Evolutionary conservation across 1,140 invertebrate genomes (phyloP), one percentile per base, ranked within the genome.

Genomic region (Drosophila bipectinata): DNA sequence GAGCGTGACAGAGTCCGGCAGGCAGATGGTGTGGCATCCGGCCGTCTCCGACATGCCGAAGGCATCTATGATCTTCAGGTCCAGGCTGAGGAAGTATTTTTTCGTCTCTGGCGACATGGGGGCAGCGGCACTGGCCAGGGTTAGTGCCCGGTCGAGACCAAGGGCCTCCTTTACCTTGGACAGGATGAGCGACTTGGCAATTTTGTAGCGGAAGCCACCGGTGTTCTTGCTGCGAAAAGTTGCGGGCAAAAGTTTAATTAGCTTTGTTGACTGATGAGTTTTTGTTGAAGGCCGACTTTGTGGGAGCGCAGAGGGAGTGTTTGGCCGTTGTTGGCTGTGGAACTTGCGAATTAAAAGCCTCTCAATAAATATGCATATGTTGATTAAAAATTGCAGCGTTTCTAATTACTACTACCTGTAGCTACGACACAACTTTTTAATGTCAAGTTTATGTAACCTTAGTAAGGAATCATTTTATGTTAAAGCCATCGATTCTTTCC

Each of bases 21-120:
- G 77, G 41, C 93, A 94, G 26, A 96, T 74, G 3, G 94, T 93
- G 78, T 97, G 96, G 1, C 95, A 95, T 15, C 97, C 97, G 56
- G 94, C 92, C 4, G 94, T 94, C 92, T 98, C 97, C 44, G 97
- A 98, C 97, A 98, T 97, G 39, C 96, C 96, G 78, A 96, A 97
- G 1, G 94, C 95, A 64, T 97, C 96, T 87, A 95, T 93, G 45
- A 98, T 93, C 12, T 95, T 95, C 47, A 98, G 95, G 89, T 98
- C 96, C 1, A 98, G 92, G 60, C 96, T 97, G 67, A 96, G 92
- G 92, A 99, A 98, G 92, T 96, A 98, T 81, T 96, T 95, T 85
- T 98, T 95, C 4, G 98, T 94, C 30, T 98, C 97, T 1, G 93
- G 93, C 3, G 95, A 95, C 58, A 98, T 94, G 2, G 98, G 97